Base-by-base conservation (phyloP, 1,140 invertebrate genomes). In the Orius insidiosus region DNA sequence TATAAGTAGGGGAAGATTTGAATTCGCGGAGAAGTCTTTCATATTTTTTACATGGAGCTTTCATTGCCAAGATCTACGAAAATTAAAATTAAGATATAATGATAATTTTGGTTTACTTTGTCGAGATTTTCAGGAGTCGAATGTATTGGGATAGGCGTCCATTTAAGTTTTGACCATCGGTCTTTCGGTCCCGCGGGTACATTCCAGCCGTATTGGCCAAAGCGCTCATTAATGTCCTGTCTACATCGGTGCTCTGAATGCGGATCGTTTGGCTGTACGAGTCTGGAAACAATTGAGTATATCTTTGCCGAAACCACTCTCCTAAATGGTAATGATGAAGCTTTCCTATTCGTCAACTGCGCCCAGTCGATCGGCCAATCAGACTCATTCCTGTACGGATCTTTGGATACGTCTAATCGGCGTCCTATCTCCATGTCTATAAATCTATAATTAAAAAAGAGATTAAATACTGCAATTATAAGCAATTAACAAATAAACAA, bases 121-220 rank as follows among this genome's bases (percentile, higher is more conserved):
- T 90, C 85, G 15, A 70, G 48, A 1, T 64, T 53, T 58, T 76
- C 67, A 0, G 81, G 78, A 13, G 68, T 54, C 1, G 86, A 85
- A 53, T 90, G 85, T 7, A 94, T 69, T 0, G 89, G 85, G 54
- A 94, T 83, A 0, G 89, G 88, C 60, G 90, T 86, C 89, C 89
- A 95, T 8, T 63, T 55, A 1, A 90, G 59, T 2, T 71, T 51
- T 1, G 54, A 46, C 81, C 85, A 92, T 2, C 74, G 49, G 45
- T 70, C 59, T 3, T 49, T 35, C 6, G 62, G 65, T 9, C 56
- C 55, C 0, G 74, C 5, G 83, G 80, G 58, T 78, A 86, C 11
- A 72, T 51, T 4, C 85, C 85, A 46, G 86, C 86, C 46, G 93
- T 66, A 64, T 88, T 80, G 1, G 74, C 67, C 59, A 81, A 68